These are phyloP conservation scores for Drosophila buzzatii DNA, from an alignment of 2,888 invertebrate genomes.

Conservation along the genomic window DNA sequence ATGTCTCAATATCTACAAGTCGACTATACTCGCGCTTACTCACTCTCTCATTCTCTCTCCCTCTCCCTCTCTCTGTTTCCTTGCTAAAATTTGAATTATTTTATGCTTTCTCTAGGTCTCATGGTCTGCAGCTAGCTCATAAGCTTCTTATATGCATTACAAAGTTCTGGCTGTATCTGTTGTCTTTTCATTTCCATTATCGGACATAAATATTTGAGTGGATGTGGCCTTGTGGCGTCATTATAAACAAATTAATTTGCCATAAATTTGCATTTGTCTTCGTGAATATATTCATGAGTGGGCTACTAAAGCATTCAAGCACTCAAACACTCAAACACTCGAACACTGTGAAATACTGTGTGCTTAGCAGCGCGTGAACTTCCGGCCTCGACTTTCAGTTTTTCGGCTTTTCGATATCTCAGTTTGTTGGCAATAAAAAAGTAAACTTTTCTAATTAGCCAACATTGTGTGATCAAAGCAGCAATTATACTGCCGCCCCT, in stretches of 20 bases:
- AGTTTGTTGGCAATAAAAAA: slow-evolving; percentile 68
- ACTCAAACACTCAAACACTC: slow-evolving; percentile 3
- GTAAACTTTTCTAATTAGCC: slow-evolving; percentile 83
- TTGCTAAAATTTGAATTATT: slow-evolving; percentile 47
- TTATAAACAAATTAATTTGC: slow-evolving; percentile 71
- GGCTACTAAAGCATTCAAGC: neutral
- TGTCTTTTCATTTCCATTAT: slow-evolving; percentile 61
- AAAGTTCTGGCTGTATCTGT: neutral
- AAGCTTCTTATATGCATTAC: slow-evolving; percentile 29
- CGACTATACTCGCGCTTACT: slow-evolving; percentile 3
- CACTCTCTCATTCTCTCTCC: too few relatives aligned
- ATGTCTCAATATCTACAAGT: slow-evolving; percentile 1
- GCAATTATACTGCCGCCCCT: slow-evolving; percentile 69
- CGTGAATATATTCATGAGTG: slow-evolving; percentile 45
- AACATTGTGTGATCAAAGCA: slow-evolving; percentile 83
- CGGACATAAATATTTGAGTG: slow-evolving; percentile 66
- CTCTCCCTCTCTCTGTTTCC: neutral
- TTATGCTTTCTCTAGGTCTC: slow-evolving; percentile 20
- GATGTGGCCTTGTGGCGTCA: slow-evolving; percentile 53
- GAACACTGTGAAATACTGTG: neutral
- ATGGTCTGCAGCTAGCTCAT: slow-evolving; percentile 14
- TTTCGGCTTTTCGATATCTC: slow-evolving; percentile 49
- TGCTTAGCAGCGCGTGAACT: slow-evolving; percentile 34
- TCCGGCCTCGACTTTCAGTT: slow-evolving; percentile 2
- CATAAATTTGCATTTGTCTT: slow-evolving; percentile 66